Conservation (phyloP, 2,888 invertebrate genomes). For the Venustoraphidia nigricollis region DNA sequence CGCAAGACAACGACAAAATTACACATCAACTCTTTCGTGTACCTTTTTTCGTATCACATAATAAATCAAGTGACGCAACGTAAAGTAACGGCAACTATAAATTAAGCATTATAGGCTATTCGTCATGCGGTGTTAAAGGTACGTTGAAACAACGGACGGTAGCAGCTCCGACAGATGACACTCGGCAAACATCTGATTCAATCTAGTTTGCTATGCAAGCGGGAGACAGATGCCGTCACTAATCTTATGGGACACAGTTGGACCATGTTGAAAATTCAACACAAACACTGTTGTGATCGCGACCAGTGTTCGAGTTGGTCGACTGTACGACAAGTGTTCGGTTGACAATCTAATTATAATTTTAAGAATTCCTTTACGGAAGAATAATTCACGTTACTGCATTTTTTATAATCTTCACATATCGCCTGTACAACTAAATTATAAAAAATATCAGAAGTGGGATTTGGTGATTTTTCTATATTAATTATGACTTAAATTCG, state of each 20-base stretch:
- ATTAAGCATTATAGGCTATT: too few species aligned
- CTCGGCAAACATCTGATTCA: conserved; percentile 3
- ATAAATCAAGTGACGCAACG: too few species aligned
- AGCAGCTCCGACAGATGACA: neutral
- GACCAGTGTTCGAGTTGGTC: neutral
- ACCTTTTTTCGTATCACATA: too few species aligned
- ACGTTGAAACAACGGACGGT: neutral
- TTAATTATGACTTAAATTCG: too few species aligned
- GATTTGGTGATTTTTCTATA: too few species aligned
- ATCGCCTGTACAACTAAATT: too few species aligned
- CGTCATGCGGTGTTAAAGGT: neutral
- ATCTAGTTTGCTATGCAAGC: conserved; percentile 7
- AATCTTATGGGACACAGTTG: conserved; percentile 5
- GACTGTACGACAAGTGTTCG: conserved; percentile 6
- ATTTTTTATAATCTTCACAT: too few species aligned
- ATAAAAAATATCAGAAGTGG: too few species aligned
- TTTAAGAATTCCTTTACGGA: conserved; percentile 11
- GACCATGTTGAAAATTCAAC: neutral
- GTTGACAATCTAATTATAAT: conserved; percentile 13
- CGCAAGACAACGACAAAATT: too few species aligned
- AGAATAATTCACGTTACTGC: conserved; percentile 1
- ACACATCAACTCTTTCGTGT: too few species aligned
- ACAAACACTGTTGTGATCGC: neutral
- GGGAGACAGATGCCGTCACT: neutral
- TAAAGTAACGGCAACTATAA: too few species aligned